These are phyloP conservation scores for Gandaritis pyraliata DNA, from an alignment of 2,888 invertebrate species.

Conservation along the genomic window DNA sequence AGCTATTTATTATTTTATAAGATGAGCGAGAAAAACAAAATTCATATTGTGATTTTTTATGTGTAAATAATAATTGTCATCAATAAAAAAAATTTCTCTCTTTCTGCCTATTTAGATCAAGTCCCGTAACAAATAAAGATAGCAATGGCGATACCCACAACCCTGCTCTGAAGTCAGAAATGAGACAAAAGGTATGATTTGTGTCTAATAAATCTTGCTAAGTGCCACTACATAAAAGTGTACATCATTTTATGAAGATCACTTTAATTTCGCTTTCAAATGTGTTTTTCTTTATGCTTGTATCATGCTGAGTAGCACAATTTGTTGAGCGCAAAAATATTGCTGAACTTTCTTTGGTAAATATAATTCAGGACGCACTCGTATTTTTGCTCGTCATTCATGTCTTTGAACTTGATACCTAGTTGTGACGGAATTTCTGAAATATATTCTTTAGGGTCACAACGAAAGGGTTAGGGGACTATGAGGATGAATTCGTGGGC, in stretches of 20 bases:
- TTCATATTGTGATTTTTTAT: no score
- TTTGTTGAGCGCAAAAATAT: constrained; percentile 4
- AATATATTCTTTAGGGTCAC: not conserved
- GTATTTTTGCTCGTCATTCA: no score
- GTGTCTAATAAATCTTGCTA: constrained; percentile 39
- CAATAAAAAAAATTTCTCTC: no score
- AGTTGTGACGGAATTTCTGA: not conserved
- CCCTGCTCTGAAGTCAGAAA: constrained; percentile 34
- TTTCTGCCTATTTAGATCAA: no score
- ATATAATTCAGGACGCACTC: constrained; percentile 1
- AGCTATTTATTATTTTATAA: no score
- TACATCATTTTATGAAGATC: constrained; percentile 26
- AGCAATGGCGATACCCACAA: constrained; percentile 21
- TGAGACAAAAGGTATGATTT: constrained; percentile 39
- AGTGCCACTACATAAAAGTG: constrained; percentile 33
- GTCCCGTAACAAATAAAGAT: constrained; percentile 16
- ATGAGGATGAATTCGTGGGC: not conserved
- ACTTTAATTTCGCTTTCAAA: constrained; percentile 18
- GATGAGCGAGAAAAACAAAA: no score
- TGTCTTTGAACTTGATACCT: constrained; percentile 11
- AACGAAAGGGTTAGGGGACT: not conserved
- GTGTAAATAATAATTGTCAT: no score
- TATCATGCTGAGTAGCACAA: not conserved
- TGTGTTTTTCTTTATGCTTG: constrained; percentile 11
- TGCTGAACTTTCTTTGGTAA: not conserved